phyloP scores from a whole-genome alignment of 2,888 invertebrate species.

The Luperina nickerlii region DNA sequence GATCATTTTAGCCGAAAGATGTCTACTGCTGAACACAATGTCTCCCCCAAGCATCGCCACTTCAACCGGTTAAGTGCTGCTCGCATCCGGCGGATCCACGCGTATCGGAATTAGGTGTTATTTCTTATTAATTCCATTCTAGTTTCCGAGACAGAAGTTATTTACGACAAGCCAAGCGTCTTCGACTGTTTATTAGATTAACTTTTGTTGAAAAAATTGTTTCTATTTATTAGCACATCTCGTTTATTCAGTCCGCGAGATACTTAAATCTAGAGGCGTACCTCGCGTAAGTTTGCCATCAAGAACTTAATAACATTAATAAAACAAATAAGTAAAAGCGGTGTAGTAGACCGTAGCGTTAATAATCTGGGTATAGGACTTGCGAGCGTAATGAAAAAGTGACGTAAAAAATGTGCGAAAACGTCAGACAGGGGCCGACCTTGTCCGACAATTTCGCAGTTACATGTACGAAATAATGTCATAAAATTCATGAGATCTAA shows the following conservation, averaged over 20 bases:
- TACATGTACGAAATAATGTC: slow-evolving; percentile 23
- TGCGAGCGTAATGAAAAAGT: slow-evolving; percentile 14
- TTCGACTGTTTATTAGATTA: neutral
- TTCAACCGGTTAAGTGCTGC: neutral
- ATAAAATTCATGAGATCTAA: slow-evolving; percentile 42
- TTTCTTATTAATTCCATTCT: neutral
- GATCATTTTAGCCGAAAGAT: neutral
- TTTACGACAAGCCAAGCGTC: neutral
- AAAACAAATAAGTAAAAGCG: neutral
- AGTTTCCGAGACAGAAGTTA: neutral
- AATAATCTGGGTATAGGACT: slow-evolving; percentile 10
- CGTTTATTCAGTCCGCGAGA: neutral
- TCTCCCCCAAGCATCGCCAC: neutral
- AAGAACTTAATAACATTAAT: neutral
- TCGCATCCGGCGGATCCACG: neutral
- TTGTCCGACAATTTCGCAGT: neutral
- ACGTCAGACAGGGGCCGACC: slow-evolving; percentile 7
- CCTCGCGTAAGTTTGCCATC: neutral
- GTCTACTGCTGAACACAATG: neutral
- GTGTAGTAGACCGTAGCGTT: slow-evolving; percentile 5
- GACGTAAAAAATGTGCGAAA: slow-evolving; percentile 27
- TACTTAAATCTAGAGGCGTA: neutral
- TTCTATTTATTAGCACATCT: slow-evolving; percentile 7
- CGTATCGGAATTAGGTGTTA: neutral
- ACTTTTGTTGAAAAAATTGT: slow-evolving; percentile 15